Conservation (phyloP, 2,797 vertebrate species). For the Ctenopoma multispine region DNA sequence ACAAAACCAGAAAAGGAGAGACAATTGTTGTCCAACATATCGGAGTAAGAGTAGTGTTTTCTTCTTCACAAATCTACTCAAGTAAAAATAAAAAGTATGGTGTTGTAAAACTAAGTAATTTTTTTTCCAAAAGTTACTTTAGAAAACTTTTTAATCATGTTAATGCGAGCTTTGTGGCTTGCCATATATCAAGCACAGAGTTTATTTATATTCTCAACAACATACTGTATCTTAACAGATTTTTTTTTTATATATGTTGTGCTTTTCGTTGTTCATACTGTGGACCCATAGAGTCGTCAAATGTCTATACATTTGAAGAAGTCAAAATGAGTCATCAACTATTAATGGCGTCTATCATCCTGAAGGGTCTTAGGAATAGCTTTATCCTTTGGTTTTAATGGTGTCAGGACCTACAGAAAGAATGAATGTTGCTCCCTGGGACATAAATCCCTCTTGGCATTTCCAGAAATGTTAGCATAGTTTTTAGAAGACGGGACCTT, state of each 20-base stretch:
- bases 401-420: constrained; percentile 52
- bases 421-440: constrained; percentile 48
- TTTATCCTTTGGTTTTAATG: constrained; percentile 65
- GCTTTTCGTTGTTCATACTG: not conserved
- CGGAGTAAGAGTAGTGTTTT: too few species aligned
- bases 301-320: constrained; percentile 20
- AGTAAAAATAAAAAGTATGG: too few species aligned
- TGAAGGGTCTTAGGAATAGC: constrained; percentile 35
- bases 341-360: constrained; percentile 52
- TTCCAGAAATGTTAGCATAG: constrained; percentile 50
- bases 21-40: too few species aligned
- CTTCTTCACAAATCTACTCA: too few species aligned
- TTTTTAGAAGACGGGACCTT: constrained; percentile 19
- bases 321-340: constrained; percentile 56
- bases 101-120: too few species aligned
- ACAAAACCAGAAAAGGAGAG: too few species aligned
- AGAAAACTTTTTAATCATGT: too few species aligned
- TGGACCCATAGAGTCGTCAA: constrained; percentile 9
- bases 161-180: too few species aligned
- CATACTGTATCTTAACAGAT: too few species aligned
- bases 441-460: constrained; percentile 58
- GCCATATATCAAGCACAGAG: too few species aligned
- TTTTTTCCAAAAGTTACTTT: too few species aligned
- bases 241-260: not conserved
- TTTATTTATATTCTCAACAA: too few species aligned